Percentiles rank a stretch among this genome's conserved stretches.
Evolutionary conservation across 2,113 vertebrate species (phyloP).

Genomic region (human (Homo sapiens)): DNA sequence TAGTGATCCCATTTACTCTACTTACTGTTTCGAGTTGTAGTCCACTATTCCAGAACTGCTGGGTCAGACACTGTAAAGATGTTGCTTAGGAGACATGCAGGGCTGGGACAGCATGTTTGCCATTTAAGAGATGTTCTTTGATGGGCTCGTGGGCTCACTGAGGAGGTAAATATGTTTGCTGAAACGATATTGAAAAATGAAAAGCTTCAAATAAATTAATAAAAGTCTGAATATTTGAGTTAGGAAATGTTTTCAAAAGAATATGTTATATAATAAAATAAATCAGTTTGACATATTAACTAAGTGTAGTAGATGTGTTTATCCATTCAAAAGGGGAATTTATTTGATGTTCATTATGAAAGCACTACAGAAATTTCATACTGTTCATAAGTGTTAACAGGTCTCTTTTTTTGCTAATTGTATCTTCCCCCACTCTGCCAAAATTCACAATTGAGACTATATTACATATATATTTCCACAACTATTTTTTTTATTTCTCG

Average conservation of each 20-base stretch:
- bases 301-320: background rate
- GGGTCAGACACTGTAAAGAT: background rate
- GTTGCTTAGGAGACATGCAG: background rate
- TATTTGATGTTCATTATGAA: constrained; percentile 38
- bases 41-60: background rate
- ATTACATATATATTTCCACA: background rate
- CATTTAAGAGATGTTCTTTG: background rate
- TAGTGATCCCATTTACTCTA: background rate
- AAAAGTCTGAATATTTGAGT: background rate
- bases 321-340: background rate
- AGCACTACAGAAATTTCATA: background rate
- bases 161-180: background rate
- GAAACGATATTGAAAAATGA: background rate
- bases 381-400: background rate
- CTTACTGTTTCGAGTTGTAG: background rate
- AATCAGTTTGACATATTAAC: background rate
- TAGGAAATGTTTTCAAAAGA: background rate
- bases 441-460: background rate
- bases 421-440: background rate
- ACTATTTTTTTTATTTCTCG: background rate
- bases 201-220: background rate
- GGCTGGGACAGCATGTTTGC: background rate
- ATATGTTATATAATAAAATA: background rate
- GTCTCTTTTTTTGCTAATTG: background rate
- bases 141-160: background rate